Conservation (phyloP, 1,140 invertebrate genomes). For the Eupristina koningsbergeri region DNA sequence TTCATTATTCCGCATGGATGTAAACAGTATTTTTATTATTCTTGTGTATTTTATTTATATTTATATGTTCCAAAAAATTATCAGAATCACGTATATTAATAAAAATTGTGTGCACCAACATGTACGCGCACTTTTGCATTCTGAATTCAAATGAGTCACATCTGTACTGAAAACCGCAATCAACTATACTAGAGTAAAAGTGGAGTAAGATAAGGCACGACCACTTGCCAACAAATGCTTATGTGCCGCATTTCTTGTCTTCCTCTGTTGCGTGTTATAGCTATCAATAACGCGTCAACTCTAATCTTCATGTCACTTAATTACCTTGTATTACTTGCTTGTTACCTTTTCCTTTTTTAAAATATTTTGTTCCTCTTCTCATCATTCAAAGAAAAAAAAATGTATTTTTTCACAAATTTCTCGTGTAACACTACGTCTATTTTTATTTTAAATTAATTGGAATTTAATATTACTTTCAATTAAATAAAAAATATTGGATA, state of each 20-base stretch:
- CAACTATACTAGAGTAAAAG: slow-evolving; percentile 39
- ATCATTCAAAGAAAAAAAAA: too few species aligned
- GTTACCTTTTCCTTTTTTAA: not conserved
- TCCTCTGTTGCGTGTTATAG: slow-evolving; percentile 24
- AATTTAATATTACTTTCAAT: too few species aligned
- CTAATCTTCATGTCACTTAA: slow-evolving; percentile 43
- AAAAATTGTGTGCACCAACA: not conserved
- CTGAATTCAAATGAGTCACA: slow-evolving; percentile 45
- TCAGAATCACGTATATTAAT: not conserved
- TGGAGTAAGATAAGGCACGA: slow-evolving; percentile 49
- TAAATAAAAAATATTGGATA: too few species aligned
- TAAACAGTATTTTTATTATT: slow-evolving; percentile 22
- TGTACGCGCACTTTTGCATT: not conserved
- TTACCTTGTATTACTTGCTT: not conserved
- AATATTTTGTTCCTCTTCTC: not conserved
- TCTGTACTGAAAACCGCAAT: slow-evolving; percentile 46
- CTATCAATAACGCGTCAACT: slow-evolving; percentile 47
- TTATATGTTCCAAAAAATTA: slow-evolving; percentile 38
- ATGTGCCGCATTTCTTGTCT: slow-evolving; percentile 26
- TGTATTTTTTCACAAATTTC: too few species aligned
- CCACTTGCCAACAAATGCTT: slow-evolving; percentile 32
- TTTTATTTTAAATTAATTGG: too few species aligned
- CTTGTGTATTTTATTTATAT: slow-evolving; percentile 25
- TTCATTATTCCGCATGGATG: not conserved
- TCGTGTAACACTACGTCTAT: too few species aligned